Evolutionary conservation across 2,113 vertebrate genomes (phyloP).

Genomic region (Panthera tigris): DNA sequence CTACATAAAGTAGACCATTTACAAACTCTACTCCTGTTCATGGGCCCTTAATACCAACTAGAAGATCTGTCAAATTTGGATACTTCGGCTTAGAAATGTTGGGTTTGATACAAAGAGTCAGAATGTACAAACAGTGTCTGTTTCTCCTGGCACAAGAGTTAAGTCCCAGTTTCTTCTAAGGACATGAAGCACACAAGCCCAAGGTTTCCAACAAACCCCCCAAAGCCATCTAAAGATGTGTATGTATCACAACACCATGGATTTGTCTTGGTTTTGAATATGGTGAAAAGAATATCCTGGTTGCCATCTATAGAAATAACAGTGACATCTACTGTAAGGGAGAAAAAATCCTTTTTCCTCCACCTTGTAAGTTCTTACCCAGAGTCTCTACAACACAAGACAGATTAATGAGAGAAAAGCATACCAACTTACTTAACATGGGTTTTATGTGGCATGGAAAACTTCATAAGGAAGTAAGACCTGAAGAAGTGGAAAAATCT

Average conservation of each 20-base stretch:
- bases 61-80: background rate
- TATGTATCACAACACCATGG: background rate
- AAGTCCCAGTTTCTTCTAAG: background rate
- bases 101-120: background rate
- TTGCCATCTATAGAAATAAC: background rate
- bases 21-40: background rate
- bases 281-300: background rate
- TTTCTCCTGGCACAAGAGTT: background rate
- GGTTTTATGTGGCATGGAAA: background rate
- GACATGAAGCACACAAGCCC: background rate
- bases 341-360: background rate
- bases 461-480: background rate
- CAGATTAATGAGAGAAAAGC: background rate
- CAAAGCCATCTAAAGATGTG: background rate
- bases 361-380: background rate
- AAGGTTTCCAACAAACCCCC: background rate
- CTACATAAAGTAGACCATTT: background rate
- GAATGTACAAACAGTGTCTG: background rate
- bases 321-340: background rate
- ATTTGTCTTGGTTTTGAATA: background rate
- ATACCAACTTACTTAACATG: background rate
- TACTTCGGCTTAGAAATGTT: background rate
- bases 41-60: background rate
- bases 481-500: background rate
- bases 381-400: background rate